These are phyloP conservation scores for Pedetes capensis DNA, from an alignment of 2,113 vertebrate genomes.

Conservation along the genomic window DNA sequence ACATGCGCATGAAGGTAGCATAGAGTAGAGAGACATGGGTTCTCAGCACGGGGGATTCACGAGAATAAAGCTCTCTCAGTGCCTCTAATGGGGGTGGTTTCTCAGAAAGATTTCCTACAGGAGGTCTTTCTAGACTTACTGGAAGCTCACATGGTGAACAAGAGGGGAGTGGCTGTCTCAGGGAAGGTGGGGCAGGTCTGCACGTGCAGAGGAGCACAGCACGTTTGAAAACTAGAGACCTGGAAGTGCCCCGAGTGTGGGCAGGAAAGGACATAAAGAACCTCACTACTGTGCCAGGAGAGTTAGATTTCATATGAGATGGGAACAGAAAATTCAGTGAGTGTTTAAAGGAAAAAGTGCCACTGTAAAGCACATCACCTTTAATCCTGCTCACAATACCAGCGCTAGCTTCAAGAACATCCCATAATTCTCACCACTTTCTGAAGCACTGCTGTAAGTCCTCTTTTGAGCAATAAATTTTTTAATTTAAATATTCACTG, in stretches of 20 bases:
- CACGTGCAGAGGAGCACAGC: not conserved
- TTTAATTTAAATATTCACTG: no score
- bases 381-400: no score
- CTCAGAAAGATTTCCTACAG: constrained; percentile 17
- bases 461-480: no score
- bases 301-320: not conserved
- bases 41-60: not conserved
- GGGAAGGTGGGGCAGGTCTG: not conserved
- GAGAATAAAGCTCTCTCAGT: not conserved
- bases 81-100: not conserved
- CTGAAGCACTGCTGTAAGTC: no score
- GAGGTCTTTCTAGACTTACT: constrained; percentile 18
- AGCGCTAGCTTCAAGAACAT: no score
- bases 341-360: no score
- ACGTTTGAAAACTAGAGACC: not conserved
- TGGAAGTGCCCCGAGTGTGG: not conserved
- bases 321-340: no score
- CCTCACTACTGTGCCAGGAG: not conserved
- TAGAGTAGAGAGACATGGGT: not conserved
- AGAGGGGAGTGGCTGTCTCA: not conserved
- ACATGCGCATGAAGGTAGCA: not conserved
- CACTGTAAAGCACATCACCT: no score
- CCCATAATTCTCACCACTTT: no score
- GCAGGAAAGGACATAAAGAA: not conserved
- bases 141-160: not conserved